Percentiles rank a stretch among this genome's conserved stretches.
These are phyloP conservation scores for Eilema caniola DNA, from an alignment of 2,888 invertebrate genomes.

Conservation along the genomic window DNA sequence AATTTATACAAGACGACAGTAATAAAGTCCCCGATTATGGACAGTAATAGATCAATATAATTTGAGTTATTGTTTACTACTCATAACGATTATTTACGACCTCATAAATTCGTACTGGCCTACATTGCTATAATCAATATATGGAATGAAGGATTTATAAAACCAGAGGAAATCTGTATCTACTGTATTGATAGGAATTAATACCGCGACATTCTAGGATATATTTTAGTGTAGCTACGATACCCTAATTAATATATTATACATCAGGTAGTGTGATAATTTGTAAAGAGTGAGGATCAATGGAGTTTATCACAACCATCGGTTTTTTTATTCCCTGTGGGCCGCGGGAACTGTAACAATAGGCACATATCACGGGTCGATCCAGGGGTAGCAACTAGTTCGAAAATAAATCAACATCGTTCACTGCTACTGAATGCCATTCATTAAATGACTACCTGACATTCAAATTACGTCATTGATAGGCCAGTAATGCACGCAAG, in stretches of 20 bases:
- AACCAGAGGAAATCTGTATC: conserved; percentile 60
- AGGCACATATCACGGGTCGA: neutral
- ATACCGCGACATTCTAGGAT: conserved; percentile 2
- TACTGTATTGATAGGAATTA: conserved; percentile 59
- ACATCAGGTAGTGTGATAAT: neutral
- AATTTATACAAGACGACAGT: conserved; percentile 19
- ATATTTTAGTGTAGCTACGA: neutral
- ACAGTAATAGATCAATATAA: conserved; percentile 49
- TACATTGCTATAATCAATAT: conserved; percentile 77
- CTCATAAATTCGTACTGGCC: conserved; percentile 70
- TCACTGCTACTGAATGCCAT: neutral
- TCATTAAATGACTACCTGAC: neutral
- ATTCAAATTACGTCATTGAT: neutral
- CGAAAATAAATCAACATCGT: neutral
- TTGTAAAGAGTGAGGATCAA: neutral
- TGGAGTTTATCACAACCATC: neutral
- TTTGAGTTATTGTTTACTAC: conserved; percentile 56
- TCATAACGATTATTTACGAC: conserved; percentile 71
- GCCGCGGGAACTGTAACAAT: neutral
- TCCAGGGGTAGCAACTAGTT: neutral
- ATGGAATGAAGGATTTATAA: conserved; percentile 49
- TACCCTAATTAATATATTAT: neutral
- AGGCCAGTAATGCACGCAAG: neutral
- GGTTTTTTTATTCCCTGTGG: neutral
- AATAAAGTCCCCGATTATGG: conserved; percentile 40